phyloP scores from a whole-genome alignment of 1,140 invertebrate species.

The Pemphigus obesinymphae region DNA sequence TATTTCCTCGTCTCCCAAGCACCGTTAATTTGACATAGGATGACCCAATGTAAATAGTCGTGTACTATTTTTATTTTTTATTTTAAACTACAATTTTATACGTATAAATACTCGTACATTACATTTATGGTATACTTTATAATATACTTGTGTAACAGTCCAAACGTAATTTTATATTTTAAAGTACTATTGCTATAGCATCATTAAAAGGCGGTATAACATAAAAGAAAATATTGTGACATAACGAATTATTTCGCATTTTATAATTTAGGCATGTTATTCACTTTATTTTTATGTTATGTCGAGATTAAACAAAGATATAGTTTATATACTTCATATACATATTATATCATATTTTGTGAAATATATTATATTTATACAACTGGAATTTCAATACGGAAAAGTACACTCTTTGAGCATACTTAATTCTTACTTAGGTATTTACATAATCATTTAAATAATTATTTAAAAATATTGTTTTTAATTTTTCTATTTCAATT shows the following conservation, averaged over 20 bases:
- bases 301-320: background rate
- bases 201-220: background rate
- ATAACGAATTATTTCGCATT: background rate
- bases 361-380: background rate
- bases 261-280: background rate
- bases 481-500: no score
- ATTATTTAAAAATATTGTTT: no score
- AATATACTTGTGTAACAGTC: background rate
- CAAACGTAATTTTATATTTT: background rate
- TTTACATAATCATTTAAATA: no score
- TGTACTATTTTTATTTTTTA: background rate
- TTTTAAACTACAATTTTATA: background rate
- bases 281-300: background rate
- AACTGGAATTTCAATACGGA: background rate
- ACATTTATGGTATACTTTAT: no score
- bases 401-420: background rate
- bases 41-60: conserved; percentile 4
- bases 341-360: no score
- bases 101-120: no score
- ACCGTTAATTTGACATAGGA: conserved; percentile 34
- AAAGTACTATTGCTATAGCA: background rate
- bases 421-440: background rate
- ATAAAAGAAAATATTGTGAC: background rate
- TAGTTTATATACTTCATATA: background rate
- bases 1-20: conserved; percentile 3